These are phyloP conservation scores for Ectropis crepuscularia DNA, from an alignment of 2,888 invertebrate genomes.

Conservation along the genomic window DNA sequence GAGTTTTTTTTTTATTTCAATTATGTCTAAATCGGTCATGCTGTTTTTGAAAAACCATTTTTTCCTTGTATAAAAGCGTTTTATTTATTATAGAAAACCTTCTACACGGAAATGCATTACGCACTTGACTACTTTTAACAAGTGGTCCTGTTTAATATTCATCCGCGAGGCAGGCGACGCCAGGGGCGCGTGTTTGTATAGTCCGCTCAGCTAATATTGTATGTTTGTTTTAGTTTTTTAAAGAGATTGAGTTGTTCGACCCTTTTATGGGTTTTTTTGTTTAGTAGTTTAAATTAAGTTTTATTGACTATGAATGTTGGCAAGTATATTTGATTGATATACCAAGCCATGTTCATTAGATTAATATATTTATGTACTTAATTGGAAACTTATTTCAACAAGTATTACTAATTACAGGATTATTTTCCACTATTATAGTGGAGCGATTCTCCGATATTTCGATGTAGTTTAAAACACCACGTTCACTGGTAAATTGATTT, in stretches of 20 bases:
- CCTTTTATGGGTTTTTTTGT: slow-evolving; percentile 52
- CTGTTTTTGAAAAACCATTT: too few species aligned
- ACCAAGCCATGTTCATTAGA: too few species aligned
- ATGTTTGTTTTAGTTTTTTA: slow-evolving; percentile 69
- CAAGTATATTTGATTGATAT: neutral
- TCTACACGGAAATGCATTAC: neutral
- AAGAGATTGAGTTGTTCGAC: slow-evolving; percentile 52
- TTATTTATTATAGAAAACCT: neutral
- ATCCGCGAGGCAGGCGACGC: slow-evolving; percentile 47
- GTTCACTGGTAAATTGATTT: too few species aligned
- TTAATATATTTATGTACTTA: too few species aligned
- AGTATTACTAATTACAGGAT: too few species aligned
- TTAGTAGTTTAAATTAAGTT: slow-evolving; percentile 44
- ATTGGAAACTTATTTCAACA: too few species aligned
- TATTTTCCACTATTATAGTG: too few species aligned
- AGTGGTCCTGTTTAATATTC: slow-evolving; percentile 64
- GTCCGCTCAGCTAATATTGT: slow-evolving; percentile 68
- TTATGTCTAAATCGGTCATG: too few species aligned
- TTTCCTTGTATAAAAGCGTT: neutral
- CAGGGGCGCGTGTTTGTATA: slow-evolving; percentile 64
- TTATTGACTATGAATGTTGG: slow-evolving; percentile 34
- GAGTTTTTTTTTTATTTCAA: too few species aligned
- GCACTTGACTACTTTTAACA: slow-evolving; percentile 2
- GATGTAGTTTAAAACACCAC: too few species aligned
- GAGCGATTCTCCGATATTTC: too few species aligned